Base-by-base conservation (phyloP, 2,113 vertebrate genomes). In the Poeciliopsis prolifica region DNA sequence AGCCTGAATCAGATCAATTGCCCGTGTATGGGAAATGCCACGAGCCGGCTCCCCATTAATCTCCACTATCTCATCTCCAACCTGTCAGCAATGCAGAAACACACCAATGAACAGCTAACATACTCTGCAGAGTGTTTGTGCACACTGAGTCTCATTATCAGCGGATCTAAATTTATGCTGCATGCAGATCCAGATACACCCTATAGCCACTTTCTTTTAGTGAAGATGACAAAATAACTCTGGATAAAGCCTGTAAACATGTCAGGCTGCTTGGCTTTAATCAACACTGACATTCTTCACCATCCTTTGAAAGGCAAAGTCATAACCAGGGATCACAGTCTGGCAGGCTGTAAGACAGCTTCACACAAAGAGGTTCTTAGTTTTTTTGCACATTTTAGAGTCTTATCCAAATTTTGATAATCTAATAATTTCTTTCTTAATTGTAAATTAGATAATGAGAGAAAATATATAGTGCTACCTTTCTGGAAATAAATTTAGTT, bases 21-120 rank as follows among this genome's bases (percentile, higher is more conserved):
- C 98, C 70, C 98, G 94, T 0, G 98, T 99, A 51, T 99, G 98
- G 71, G 97, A 98, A 88, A 99, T 99, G 68, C 97, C 98, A 75
- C 98, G 97, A 1, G 98, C 98, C 13, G 97, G 96, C 67, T 99
- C 98, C 29, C 97, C 97, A 4, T 99, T 99, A 78, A 99, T 99
- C 91, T 99, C 98, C 79, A 99, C 98, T 26, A 99, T 99, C 88
- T 99, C 98, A 93, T 99, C 98, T 61, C 98, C 98, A 42, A 99
- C 98, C 98, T 99, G 91, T 71, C 62, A 78, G 63, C 12, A 79
- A 37, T 3, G 48, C 51, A 79, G 11, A 72, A 72, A 65, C 35
- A 61, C 44, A 74, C 26, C 13, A 42, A 33, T 29, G 60, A 26
- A 30, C 61, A 33, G 29, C 44, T n/a, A 42, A 60, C 62, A 14